Evolutionary conservation across 2,888 invertebrate species (phyloP), one percentile per base, ranked within the genome.

Genomic region (Clusia tigrina): DNA sequence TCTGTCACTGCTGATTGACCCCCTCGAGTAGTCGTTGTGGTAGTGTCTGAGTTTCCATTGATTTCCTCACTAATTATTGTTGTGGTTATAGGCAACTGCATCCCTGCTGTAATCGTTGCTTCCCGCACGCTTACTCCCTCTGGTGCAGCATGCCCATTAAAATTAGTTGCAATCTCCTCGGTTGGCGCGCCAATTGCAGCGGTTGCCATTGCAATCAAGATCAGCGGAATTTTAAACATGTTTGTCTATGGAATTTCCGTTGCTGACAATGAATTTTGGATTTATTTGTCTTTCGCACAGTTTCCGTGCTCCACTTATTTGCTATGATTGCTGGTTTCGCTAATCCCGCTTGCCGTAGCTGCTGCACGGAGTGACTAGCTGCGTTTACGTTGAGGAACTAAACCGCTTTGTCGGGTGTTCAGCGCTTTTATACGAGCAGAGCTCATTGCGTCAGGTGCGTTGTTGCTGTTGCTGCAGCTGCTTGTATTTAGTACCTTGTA

Each of bases 301-400:
- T 65, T 66, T 61, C 57, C 69, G 71, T 74, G 72, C 76, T 74
- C 12, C 48, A 17, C 2, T 23, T 37, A 15, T 15, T 15, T 24
- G 46, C 26, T 25, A 25, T 22, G 20, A 48, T 6, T 48, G 48
- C 9, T 6, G 2, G 48, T 20, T 18, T 5, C 48, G 48, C n/a
- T 42, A 17, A 3, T 67, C 57, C 52, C 60, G 60, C 56, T n/a
- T 51, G 25, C 65, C 64, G 67, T 63, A 68, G 71, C 68, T 71
- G 69, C 66, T 73, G 61, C 51, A 54, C 64, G 58, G 64, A 67
- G 65, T 68, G 79, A 79, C 79, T 79, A 79, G 80, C 75, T 77
- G 74, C 77, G 77, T 78, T 79, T 78, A 74, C 77, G 73, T 77
- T 76, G 79, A 79, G 79, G 79, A 79, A 79, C 79, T 79, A 79